Evolutionary conservation across 2,888 invertebrate genomes (phyloP), one percentile per base, ranked within the genome.

Genomic region (Drepanosiphum platanoidis): DNA sequence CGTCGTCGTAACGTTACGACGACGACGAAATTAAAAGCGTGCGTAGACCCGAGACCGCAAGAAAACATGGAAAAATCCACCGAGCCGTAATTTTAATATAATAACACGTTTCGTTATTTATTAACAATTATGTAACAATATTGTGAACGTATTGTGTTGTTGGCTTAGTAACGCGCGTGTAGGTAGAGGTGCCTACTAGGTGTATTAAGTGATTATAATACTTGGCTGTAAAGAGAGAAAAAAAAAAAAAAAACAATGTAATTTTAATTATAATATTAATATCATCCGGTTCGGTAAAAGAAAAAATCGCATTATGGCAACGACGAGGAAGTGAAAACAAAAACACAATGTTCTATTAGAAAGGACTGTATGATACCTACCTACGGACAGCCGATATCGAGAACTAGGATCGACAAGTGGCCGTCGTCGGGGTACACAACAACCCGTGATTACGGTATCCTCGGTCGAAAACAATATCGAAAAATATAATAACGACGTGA

Each of bases 361-460:
- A 70, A 80, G 70, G 70, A 22, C 34, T 2, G 22, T 36, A 27
- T 1, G n/a, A n/a, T 30, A 27, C 61, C 15, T 15, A 7, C n/a
- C 27, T 27, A 61, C n/a, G n/a, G 61, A 61, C n/a, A 61, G 64
- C 64, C 22, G 30, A 79, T 52, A 81, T 70, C 11, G 32, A 68
- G 46, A 79, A 30, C 46, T 46, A 13, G 15, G 52, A 81, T 58
- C 11, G 80, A 70, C 52, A 70, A 70, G 68, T 80, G n/a, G n/a
- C 46, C n/a, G 79, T 78, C n/a, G n/a, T n/a, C n/a, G n/a, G 9
- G 39, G 39, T 52, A 52, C 79, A 32, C 68, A 68, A 27, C 68
- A 58, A 80, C 70, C 46, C 68, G 22, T 80, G 27, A 70, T 80
- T 52, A 80, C 68, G 79, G 78, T 79, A 46, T 22, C 27, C 61